Evolutionary conservation across 2,113 vertebrate species (phyloP).

Genomic region (Muntiacus reevesi): DNA sequence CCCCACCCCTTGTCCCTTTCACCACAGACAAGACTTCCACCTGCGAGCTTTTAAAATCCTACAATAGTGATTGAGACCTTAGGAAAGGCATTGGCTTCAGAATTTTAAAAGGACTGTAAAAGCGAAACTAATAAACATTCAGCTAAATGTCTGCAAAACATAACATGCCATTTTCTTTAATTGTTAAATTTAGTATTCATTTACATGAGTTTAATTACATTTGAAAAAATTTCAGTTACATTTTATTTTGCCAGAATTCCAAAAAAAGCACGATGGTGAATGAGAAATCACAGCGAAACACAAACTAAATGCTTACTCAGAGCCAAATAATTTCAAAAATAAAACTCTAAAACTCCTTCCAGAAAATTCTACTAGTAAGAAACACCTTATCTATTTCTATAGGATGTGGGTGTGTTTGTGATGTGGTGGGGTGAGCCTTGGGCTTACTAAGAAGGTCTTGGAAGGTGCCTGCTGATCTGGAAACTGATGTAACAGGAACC

Average conservation of each 20-base stretch:
- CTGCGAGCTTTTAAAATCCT: not conserved
- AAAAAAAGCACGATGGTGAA: not conserved
- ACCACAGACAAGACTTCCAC: not conserved
- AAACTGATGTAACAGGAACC: not conserved
- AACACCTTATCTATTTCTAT: not conserved
- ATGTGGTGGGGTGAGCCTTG: not conserved
- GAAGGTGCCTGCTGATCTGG: not conserved
- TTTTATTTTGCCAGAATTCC: slow-evolving; percentile 30
- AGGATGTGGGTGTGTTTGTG: not conserved
- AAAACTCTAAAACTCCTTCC: slow-evolving; percentile 5
- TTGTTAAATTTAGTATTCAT: slow-evolving; percentile 18
- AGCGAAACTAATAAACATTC: not conserved
- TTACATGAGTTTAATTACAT: not conserved
- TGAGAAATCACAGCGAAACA: not conserved
- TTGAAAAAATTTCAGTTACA: slow-evolving; percentile 8
- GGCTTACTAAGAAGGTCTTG: not conserved
- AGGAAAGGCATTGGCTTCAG: not conserved
- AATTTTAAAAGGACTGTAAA: slow-evolving; percentile 5
- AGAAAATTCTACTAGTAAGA: not conserved
- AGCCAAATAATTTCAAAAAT: slow-evolving; percentile 13
- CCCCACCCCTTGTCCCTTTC: not conserved
- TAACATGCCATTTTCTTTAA: not conserved
- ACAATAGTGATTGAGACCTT: not conserved
- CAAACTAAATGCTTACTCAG: slow-evolving; percentile 10
- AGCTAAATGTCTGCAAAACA: not conserved